These are phyloP conservation scores for Campoplex nolae DNA, from an alignment of 2,888 invertebrate species.

Conservation along the genomic window DNA sequence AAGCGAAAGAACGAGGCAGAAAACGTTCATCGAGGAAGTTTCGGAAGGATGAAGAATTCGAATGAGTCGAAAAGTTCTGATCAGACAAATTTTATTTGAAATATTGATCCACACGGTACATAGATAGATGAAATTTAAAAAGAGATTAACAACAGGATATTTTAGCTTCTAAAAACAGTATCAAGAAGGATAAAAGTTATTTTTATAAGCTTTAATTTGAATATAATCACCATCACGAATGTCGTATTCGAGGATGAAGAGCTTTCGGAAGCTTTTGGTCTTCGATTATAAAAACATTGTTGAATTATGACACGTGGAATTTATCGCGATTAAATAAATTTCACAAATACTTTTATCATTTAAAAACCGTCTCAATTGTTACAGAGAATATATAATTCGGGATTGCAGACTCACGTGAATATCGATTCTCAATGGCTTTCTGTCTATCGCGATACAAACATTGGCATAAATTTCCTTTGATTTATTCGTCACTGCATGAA, in stretches of 20 bases:
- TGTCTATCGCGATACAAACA: not conserved
- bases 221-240: not conserved
- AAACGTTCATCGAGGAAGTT: conserved; percentile 19
- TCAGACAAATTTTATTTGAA: not conserved
- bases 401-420: not conserved
- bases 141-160: not conserved
- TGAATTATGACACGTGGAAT: not conserved
- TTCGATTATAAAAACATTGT: not conserved
- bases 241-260: not conserved
- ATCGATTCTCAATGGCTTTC: not conserved
- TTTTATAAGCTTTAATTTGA: not conserved
- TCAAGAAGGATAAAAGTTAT: too few species aligned
- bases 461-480: not conserved
- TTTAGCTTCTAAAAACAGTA: not conserved
- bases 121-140: not conserved
- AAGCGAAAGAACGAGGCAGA: conserved; percentile 18
- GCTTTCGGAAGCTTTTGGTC: not conserved
- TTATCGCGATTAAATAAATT: not conserved
- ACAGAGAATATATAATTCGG: not conserved
- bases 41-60: conserved; percentile 43
- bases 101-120: not conserved
- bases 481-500: conserved; percentile 21
- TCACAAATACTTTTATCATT: not conserved
- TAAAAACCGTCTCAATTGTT: not conserved
- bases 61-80: conserved; percentile 19